These are phyloP conservation scores for Lasioglossum pauxillum DNA, from an alignment of 2,888 invertebrate genomes.

Conservation along the genomic window DNA sequence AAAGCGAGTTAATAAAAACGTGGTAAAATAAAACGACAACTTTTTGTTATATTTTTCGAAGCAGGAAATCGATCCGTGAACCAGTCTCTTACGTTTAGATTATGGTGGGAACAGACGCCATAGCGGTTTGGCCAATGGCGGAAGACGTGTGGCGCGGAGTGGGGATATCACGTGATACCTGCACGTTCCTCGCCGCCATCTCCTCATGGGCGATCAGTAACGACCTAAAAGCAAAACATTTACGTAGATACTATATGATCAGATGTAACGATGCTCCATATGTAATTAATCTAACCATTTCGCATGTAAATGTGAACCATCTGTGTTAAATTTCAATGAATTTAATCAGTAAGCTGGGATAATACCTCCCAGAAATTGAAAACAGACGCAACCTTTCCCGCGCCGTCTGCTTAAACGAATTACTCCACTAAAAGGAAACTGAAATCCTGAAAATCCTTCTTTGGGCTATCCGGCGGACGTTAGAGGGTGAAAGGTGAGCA, in stretches of 20 bases:
- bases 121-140: no score
- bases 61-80: no score
- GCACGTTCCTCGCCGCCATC: no score
- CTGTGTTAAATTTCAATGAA: background rate
- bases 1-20: no score
- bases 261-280: background rate
- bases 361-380: background rate
- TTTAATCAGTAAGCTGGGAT: background rate
- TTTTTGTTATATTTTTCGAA: background rate
- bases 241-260: background rate
- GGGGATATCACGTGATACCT: no score
- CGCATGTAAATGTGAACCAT: background rate
- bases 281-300: no score
- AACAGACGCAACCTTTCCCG: background rate
- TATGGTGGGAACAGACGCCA: no score
- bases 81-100: no score
- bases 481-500: conserved; percentile 7
- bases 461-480: background rate
- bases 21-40: background rate
- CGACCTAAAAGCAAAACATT: background rate
- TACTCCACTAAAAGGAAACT: background rate
- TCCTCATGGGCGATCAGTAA: no score
- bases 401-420: background rate
- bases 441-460: background rate
- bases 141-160: no score